Evolutionary conservation across 2,888 invertebrate genomes (phyloP).

Genomic region (Nowickia ferox): DNA sequence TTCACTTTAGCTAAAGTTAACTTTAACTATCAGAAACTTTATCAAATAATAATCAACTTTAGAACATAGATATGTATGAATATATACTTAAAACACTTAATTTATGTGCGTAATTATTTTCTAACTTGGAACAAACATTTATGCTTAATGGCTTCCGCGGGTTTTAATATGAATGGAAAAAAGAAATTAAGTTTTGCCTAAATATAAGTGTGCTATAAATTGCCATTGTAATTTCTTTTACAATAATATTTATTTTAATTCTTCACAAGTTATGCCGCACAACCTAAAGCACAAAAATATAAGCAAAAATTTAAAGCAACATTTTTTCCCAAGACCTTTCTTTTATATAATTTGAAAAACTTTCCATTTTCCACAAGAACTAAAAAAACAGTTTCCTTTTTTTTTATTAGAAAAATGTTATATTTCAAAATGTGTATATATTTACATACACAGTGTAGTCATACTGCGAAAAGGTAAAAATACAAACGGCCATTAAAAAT

Average conservation of each 20-base stretch:
- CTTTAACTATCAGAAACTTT: no score
- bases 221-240: conserved; percentile 5
- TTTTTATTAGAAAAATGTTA: conserved; percentile 8
- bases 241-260: no score
- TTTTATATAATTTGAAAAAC: background rate
- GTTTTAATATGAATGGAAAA: no score
- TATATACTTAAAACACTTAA: no score
- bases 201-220: conserved; percentile 44
- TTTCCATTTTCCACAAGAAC: background rate
- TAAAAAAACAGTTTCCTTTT: background rate
- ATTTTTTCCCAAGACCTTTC: background rate
- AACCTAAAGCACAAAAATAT: background rate
- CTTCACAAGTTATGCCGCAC: conserved; percentile 16
- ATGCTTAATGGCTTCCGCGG: no score
- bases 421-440: conserved; percentile 13
- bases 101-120: no score
- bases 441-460: background rate
- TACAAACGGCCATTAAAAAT: conserved; percentile 64
- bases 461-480: conserved; percentile 28
- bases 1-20: no score
- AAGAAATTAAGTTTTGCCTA: conserved; percentile 2
- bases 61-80: no score
- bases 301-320: conserved; percentile 9
- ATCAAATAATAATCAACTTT: no score
- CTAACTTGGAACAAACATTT: no score